Evolutionary conservation across 2,888 invertebrate species (phyloP).

Genomic region (Dryomyza anilis): DNA sequence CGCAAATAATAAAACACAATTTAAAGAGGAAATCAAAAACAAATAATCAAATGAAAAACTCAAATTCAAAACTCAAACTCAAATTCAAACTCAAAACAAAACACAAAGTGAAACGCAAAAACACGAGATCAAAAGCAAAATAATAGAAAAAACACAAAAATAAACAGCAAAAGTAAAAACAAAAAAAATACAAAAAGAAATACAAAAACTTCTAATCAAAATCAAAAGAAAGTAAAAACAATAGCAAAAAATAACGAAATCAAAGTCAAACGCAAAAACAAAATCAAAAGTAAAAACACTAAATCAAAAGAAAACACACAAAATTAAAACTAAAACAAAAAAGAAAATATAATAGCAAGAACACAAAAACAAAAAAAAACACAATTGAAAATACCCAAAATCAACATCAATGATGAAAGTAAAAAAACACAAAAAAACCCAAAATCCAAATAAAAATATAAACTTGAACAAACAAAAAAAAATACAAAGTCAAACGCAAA

Average conservation of each 20-base stretch:
- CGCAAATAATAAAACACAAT: background rate
- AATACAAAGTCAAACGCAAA: background rate
- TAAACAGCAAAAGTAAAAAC: slow-evolving; percentile 9
- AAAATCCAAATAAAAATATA: background rate
- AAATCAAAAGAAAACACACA: too few species aligned
- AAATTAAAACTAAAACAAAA: too few species aligned
- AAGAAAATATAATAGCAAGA: too few species aligned
- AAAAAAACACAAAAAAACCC: background rate
- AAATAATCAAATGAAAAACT: background rate
- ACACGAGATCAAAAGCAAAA: background rate
- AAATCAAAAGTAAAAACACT: too few species aligned
- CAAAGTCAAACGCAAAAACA: too few species aligned
- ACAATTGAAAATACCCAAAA: background rate
- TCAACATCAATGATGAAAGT: background rate
- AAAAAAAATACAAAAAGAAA: slow-evolving; percentile 20
- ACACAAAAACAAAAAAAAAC: too few species aligned
- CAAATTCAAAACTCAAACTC: background rate
- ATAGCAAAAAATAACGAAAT: too few species aligned
- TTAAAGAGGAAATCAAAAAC: background rate
- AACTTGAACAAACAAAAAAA: background rate
- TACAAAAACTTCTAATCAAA: background rate
- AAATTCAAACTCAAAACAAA: background rate
- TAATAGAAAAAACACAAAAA: background rate
- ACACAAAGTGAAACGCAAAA: background rate
- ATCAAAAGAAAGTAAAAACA: too few species aligned